Evolutionary conservation across 2,888 invertebrate genomes (phyloP).

Genomic region (Chironomus tentans): DNA sequence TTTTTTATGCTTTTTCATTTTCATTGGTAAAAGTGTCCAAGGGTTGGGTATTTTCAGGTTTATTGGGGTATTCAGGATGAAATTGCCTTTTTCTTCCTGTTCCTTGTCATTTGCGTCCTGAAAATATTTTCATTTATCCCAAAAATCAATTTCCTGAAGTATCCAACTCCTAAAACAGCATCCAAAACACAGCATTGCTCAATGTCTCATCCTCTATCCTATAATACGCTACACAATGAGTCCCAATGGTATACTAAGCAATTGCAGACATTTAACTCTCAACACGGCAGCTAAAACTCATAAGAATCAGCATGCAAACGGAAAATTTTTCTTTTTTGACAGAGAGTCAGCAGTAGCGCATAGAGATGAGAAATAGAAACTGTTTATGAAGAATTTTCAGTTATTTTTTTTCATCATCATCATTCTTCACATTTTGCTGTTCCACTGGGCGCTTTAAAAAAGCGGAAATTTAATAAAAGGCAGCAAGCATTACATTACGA

Average conservation of each 20-base stretch:
- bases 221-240: background rate
- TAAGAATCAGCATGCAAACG: background rate
- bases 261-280: constrained; percentile 4
- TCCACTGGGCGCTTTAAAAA: background rate
- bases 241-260: background rate
- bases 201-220: background rate
- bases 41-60: too few species aligned
- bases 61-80: too few species aligned
- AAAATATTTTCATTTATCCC: too few species aligned
- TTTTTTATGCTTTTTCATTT: background rate
- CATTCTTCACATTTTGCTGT: background rate
- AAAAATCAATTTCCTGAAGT: too few species aligned
- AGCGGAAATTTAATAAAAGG: constrained; percentile 18
- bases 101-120: too few species aligned
- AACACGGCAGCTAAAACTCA: background rate
- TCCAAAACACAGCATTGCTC: too few species aligned
- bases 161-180: too few species aligned
- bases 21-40: too few species aligned
- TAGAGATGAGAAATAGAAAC: background rate
- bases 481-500: background rate
- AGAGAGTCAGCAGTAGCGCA: background rate
- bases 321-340: background rate
- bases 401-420: background rate
- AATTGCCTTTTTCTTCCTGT: too few species aligned
- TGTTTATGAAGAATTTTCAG: background rate